Percentiles rank a stretch among this genome's conserved stretches.
phyloP scores from a whole-genome alignment of 2,888 invertebrate genomes.

The Sceliomorpha sp. region DNA sequence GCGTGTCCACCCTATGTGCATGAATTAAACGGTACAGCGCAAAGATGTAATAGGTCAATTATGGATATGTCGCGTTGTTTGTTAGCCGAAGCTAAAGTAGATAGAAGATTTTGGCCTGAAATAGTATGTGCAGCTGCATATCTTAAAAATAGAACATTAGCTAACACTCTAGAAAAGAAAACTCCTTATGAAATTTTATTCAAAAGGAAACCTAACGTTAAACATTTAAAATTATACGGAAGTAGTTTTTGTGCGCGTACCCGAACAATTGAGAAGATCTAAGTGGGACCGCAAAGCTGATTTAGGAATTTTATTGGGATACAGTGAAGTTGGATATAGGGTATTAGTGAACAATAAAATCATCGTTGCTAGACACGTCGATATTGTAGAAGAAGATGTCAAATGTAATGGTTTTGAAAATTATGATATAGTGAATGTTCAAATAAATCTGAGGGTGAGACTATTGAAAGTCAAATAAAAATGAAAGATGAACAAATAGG shows the following conservation, averaged over 20 bases:
- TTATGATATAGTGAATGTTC: neutral
- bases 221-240: constrained; percentile 30
- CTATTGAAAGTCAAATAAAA: neutral
- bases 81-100: neutral
- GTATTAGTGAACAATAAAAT: constrained; percentile 29
- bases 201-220: constrained; percentile 23
- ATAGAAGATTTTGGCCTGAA: constrained; percentile 17
- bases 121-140: constrained; percentile 25
- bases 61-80: constrained; percentile 14
- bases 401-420: constrained; percentile 24
- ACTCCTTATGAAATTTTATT: constrained; percentile 39
- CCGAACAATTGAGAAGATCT: constrained; percentile 6
- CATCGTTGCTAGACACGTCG: constrained; percentile 32
- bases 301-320: constrained; percentile 34
- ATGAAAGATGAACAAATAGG: neutral
- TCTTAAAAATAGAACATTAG: constrained; percentile 34
- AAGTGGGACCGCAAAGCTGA: constrained; percentile 35
- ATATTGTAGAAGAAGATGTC: constrained; percentile 28
- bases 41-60: constrained; percentile 20
- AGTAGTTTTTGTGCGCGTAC: constrained; percentile 28
- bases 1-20: constrained; percentile 16
- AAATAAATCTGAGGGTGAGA: neutral
- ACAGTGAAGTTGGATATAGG: constrained; percentile 28
- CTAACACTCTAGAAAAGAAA: constrained; percentile 33
- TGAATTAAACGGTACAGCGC: constrained; percentile 17